A percentile compares a stretch with the other conserved stretches of the same genome.
Conservation (phyloP, 1,140 invertebrate species). For the Drosophila subobscura region DNA sequence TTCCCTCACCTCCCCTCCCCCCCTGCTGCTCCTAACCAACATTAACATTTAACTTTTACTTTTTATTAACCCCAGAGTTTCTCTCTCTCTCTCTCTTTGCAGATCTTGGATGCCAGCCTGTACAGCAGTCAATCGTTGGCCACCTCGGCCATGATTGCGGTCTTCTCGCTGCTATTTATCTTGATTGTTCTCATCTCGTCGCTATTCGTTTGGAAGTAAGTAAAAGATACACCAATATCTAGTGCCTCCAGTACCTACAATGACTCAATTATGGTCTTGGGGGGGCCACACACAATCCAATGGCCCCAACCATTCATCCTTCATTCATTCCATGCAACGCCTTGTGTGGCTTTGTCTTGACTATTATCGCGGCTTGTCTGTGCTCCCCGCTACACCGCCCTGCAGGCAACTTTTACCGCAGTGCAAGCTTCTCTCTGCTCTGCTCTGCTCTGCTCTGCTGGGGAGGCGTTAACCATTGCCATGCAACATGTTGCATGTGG, state of each 20-base stretch:
- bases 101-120: conserved; percentile 92
- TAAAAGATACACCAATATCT: conserved; percentile 65
- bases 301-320: not conserved
- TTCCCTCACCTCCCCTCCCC: not conserved
- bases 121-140: conserved; percentile 90
- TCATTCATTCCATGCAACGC: conserved; percentile 3
- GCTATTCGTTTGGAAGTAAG: conserved; percentile 92
- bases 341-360: conserved; percentile 57
- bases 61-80: conserved; percentile 51
- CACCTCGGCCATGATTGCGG: conserved; percentile 90
- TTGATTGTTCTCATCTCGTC: conserved; percentile 89
- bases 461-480: conserved; percentile 55
- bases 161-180: conserved; percentile 89
- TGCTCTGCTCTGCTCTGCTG: conserved; percentile 14
- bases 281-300: conserved; percentile 17
- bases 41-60: conserved; percentile 56
- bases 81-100: conserved; percentile 84
- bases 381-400: not conserved
- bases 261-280: conserved; percentile 51
- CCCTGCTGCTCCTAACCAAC: conserved; percentile 16
- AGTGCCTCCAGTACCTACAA: conserved; percentile 10
- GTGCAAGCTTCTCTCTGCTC: conserved; percentile 19
- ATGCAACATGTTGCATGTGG: conserved; percentile 64
- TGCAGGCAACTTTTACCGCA: conserved; percentile 50
- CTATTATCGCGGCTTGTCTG: conserved; percentile 50